Evolutionary conservation across 92 coral and sea anemone species (phyloP).

Genomic region (Heteractis magnifica): DNA sequence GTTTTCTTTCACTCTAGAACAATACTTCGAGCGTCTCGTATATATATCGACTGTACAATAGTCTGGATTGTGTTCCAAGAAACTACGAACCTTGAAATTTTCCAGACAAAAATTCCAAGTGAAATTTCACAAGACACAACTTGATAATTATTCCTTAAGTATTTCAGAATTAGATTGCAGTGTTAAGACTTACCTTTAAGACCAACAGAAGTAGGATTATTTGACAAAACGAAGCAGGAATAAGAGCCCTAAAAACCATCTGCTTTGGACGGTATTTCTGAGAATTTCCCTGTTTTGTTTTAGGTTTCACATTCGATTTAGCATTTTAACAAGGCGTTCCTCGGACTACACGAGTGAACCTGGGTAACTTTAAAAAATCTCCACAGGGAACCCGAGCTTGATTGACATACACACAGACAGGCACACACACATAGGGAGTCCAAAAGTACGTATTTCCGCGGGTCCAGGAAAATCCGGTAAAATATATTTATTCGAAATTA

Average conservation of each 20-base stretch:
- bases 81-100: not conserved
- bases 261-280: not conserved
- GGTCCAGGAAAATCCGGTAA: too few relatives aligned
- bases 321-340: not conserved
- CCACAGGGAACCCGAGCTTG: not conserved
- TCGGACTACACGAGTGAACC: not conserved
- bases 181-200: not conserved
- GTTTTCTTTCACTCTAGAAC: not conserved
- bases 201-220: not conserved
- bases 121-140: not conserved
- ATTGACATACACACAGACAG: too few relatives aligned
- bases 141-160: too few relatives aligned
- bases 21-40: not conserved
- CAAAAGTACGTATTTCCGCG: too few relatives aligned
- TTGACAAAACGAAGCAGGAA: not conserved
- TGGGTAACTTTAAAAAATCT: not conserved
- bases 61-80: not conserved
- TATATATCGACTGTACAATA: not conserved
- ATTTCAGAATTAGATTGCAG: not conserved
- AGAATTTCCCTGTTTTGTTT: not conserved
- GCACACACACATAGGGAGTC: too few relatives aligned
- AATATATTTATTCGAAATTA: too few relatives aligned
- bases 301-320: slow-evolving; percentile 8
- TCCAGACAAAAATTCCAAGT: too few relatives aligned
- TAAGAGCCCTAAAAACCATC: not conserved